These are phyloP conservation scores for Serilophus lunatus DNA, from an alignment of 2,113 vertebrate species.

Conservation along the genomic window DNA sequence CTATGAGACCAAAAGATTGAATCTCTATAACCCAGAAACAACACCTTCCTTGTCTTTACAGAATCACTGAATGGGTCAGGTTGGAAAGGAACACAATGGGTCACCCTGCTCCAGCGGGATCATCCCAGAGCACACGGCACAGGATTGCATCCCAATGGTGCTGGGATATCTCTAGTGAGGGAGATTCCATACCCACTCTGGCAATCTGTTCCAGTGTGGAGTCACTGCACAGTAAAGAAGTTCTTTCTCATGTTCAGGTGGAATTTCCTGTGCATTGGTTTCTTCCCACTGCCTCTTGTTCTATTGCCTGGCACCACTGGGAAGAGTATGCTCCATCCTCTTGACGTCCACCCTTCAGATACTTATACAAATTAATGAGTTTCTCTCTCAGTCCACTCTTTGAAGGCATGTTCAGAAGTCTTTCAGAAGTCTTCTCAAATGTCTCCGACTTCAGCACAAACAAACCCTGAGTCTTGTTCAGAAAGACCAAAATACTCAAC, in stretches of 20 bases:
- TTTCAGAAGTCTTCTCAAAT: neutral
- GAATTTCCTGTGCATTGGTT: neutral
- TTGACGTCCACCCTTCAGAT: neutral
- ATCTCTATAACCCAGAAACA: neutral
- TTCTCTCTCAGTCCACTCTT: neutral
- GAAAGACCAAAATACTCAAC: neutral
- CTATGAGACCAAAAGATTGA: neutral
- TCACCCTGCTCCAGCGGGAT: neutral
- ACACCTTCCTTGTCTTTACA: neutral
- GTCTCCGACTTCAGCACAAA: neutral
- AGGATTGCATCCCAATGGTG: neutral
- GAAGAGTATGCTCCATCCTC: neutral
- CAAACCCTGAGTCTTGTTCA: neutral
- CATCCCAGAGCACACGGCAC: fast-evolving
- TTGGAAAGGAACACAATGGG: neutral
- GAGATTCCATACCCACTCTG: neutral
- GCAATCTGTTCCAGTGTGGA: neutral
- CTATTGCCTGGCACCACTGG: neutral
- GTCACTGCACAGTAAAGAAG: neutral
- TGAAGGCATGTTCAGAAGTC: neutral
- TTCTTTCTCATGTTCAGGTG: neutral
- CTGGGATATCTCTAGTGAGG: neutral
- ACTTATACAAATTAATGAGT: neutral
- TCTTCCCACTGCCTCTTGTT: neutral
- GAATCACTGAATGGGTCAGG: neutral